A percentile compares a stretch with the other conserved stretches of the same genome.
These are phyloP conservation scores for Medauroidea extradentata DNA, from an alignment of 1,140 invertebrate species.

Conservation along the genomic window DNA sequence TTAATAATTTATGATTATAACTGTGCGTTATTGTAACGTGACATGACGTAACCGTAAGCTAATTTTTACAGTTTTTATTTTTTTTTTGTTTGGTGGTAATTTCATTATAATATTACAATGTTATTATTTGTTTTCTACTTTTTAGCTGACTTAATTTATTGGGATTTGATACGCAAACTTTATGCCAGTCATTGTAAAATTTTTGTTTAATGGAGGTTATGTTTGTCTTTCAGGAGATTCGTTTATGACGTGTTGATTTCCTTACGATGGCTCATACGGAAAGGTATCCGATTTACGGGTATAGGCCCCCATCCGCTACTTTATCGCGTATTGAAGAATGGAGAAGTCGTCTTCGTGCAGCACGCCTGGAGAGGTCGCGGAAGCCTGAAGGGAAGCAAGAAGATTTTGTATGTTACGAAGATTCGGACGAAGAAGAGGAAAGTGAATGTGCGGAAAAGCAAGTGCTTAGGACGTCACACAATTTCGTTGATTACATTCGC, in stretches of 20 bases:
- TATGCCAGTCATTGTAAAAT: too few species aligned
- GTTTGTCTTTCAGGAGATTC: too few species aligned
- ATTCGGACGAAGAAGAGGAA: slow-evolving; percentile 78
- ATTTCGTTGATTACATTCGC: slow-evolving; percentile 78
- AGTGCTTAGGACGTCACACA: slow-evolving; percentile 73
- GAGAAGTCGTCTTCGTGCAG: slow-evolving; percentile 56
- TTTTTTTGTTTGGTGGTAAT: too few species aligned
- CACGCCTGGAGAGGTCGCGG: slow-evolving; percentile 61
- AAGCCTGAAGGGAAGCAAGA: slow-evolving; percentile 77
- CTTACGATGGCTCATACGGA: slow-evolving; percentile 53
- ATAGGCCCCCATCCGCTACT: slow-evolving; percentile 66
- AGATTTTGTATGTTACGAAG: slow-evolving; percentile 83
- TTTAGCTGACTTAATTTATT: too few species aligned
- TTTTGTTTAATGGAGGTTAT: too few species aligned
- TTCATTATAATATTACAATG: too few species aligned
- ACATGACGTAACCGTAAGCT: too few species aligned
- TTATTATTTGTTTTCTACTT: too few species aligned
- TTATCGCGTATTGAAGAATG: slow-evolving; percentile 66
- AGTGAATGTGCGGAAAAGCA: slow-evolving; percentile 62
- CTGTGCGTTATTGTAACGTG: too few species aligned
- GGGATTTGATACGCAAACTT: too few species aligned
- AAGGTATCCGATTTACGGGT: slow-evolving; percentile 55
- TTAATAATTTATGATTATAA: too few species aligned
- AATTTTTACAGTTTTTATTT: too few species aligned
- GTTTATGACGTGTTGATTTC: not conserved